These are phyloP conservation scores for Dendrolimus kikuchii DNA, from an alignment of 1,140 invertebrate genomes.

Conservation along the genomic window DNA sequence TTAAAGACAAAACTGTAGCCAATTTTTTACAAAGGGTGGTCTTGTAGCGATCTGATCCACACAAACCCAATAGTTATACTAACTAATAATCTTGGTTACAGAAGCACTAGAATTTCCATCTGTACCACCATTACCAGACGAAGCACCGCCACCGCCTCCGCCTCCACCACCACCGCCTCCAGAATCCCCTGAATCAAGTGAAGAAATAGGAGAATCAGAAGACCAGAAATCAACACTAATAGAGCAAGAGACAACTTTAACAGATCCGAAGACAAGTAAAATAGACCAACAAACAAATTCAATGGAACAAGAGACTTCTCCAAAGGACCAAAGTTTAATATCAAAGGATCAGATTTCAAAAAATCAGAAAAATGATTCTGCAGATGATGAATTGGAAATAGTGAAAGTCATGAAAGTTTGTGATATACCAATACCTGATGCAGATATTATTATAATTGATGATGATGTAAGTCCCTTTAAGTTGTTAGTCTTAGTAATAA, in stretches of 20 bases:
- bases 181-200: not conserved
- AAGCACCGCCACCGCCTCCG: constrained; percentile 32
- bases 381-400: constrained; percentile 23
- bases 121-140: constrained; percentile 73
- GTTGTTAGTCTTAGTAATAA: too few species aligned
- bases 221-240: too few species aligned
- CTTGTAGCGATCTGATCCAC: too few species aligned
- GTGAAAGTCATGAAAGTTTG: constrained; percentile 29
- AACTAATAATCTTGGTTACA: constrained; percentile 12
- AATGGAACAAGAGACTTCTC: too few species aligned
- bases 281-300: too few species aligned
- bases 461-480: constrained; percentile 17
- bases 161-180: constrained; percentile 8
- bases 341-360: not conserved
- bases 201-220: too few species aligned
- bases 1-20: too few species aligned
- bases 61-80: too few species aligned
- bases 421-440: constrained; percentile 39
- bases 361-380: not conserved
- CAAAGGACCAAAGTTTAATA: too few species aligned
- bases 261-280: too few species aligned
- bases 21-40: too few species aligned
- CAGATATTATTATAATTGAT: constrained; percentile 34
- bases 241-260: too few species aligned
- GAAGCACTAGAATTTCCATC: constrained; percentile 56